Conservation (phyloP, 2,113 vertebrate species). For the Columbina picui region DNA sequence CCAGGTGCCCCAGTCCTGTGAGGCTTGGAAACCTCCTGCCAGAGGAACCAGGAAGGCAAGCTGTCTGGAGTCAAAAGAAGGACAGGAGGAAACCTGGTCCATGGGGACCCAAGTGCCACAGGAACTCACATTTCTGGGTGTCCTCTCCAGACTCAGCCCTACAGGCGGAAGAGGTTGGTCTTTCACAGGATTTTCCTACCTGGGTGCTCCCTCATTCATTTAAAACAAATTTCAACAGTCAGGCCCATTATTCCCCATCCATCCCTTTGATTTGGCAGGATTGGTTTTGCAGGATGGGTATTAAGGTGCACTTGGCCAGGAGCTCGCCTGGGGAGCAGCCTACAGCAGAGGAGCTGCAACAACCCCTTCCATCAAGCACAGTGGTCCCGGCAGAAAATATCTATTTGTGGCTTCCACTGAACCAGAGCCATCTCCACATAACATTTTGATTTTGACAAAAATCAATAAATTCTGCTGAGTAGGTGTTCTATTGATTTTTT, state of each 20-base stretch:
- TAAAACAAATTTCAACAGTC: background rate
- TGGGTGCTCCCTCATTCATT: background rate
- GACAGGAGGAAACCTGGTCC: background rate
- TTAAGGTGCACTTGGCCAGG: background rate
- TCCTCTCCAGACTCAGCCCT: background rate
- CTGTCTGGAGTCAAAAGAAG: background rate
- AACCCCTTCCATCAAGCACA: background rate
- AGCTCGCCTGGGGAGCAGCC: background rate
- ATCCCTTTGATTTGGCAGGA: background rate
- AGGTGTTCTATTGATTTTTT: constrained; percentile 57
- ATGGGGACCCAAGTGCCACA: background rate
- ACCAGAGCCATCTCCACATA: background rate
- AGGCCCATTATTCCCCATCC: background rate
- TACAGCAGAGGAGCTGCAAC: background rate
- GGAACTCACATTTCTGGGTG: background rate
- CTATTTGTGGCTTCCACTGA: background rate
- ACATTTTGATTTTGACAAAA: constrained; percentile 29
- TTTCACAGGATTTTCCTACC: background rate
- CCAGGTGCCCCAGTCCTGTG: background rate
- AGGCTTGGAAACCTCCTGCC: background rate
- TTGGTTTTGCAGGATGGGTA: rapidly evolving
- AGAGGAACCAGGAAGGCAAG: background rate
- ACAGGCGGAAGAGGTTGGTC: background rate
- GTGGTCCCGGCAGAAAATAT: background rate
- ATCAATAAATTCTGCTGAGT: constrained; percentile 44